Evolutionary conservation across 2,113 vertebrate genomes (phyloP), one percentile per base, ranked within the genome.

Genomic region (Microcebus jonahi): DNA sequence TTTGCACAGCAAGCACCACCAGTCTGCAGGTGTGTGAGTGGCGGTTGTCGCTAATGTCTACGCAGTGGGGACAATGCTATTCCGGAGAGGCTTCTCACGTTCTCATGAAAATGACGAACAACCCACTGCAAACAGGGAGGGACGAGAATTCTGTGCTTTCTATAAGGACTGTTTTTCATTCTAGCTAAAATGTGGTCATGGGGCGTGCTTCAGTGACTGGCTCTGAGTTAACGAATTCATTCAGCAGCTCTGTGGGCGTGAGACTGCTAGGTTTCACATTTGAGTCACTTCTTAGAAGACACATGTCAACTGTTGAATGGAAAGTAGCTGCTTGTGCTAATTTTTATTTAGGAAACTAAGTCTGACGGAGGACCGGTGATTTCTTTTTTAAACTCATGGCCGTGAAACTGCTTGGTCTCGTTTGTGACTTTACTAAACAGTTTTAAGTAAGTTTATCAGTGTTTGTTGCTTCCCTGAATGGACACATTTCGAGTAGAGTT

Each of bases 1-100:
- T 34, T 14, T 18, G 18, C 34, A 7, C 1, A 2, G 34, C 0
- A 6, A 36, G 2, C 34, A 1, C 0, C 59, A 1, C 3, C 6
- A 0, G 3, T 25, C 48, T 2, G 5, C 57, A 8, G 48, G 12
- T 6, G 31, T 5, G 1, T 14, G 3, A 7, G 12, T 39, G 53
- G 17, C 13, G 63, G 39, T 6, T 15, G 1, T 59, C 27, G 63
- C 48, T 0, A 11, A 29, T 0, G 21, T 23, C 21, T 3, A 6
- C 1, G 0, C 45, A 36, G 3, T 82, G 85, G 59, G 31, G 48
- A 36, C 10, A 11, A 5, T 1, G 50, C 5, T 7, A 0, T 25
- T 48, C 5, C 39, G 55, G 53, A 70, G 68, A 14, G 14, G 71
- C 4, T 14, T 18, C 84, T 23, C 42, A 2, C 2, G 0, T 20